Base-by-base conservation (phyloP, 2,113 vertebrate species). In the Opisthocomus hoazin region DNA sequence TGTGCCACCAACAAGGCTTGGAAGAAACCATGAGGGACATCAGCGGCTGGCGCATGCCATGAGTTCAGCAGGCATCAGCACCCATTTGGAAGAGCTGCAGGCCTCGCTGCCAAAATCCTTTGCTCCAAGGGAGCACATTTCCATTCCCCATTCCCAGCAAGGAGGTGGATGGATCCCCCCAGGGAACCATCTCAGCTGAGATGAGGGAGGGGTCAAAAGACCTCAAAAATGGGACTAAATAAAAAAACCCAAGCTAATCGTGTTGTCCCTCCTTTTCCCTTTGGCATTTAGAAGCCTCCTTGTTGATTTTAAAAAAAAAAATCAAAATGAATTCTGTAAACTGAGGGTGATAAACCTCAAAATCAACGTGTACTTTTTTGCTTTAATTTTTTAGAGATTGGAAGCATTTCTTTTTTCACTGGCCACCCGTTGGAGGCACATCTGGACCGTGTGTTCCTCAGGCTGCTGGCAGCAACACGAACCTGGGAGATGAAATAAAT, bases 351-450 rank as follows among this genome's bases (percentile, higher is more conserved):
- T 9, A 63, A 57, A 18, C 37, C 23, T 53, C 37, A 48, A 53
- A 58, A 63, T 43, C 24, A 19, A 18, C 6, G 11, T 15, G 30
- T 3, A 6, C 6, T 19, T 45, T 19, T 45, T 83, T 58, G 27
- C 39, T 87, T 66, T 66, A 5, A 19, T 15, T 41, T 46, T 79
- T 24, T 24, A 37, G 43, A 27, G 15, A 8, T 1, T 19, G n/a
- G n/a, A 61, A 75, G 21, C 3, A 1, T 45, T 65, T 60, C 15
- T 34, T 43, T 66, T 64, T 29, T 54, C 50, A 6, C 37, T 58
- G 43, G 16, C 46, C 53, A 36, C 37, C 27, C 5, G 0, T 16
- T 0, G 0, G 41, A 26, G 57, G 10, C 64, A 69, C 71, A 21
- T 4, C 54, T n/a, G n/a, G 60, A 5, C 51, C 1, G 3, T 12